A percentile compares a stretch with the other conserved stretches of the same genome.
Evolutionary conservation across 2,113 vertebrate species (phyloP).

Genomic region (Capra hircus): DNA sequence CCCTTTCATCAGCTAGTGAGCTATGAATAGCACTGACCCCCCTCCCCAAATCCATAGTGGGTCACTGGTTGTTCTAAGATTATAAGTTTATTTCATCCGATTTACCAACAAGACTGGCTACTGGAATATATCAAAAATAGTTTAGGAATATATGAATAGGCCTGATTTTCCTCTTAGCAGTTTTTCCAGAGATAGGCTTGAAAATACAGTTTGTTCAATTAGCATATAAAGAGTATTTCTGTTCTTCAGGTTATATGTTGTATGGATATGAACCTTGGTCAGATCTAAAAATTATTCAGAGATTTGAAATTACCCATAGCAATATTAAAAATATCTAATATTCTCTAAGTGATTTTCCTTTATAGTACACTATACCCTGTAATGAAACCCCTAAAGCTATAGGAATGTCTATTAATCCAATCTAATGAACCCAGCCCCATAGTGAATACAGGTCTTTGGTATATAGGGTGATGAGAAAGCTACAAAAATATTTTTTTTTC

Average conservation of each 20-base stretch:
- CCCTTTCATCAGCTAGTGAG: not conserved
- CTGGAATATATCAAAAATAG: not conserved
- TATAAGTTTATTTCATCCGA: not conserved
- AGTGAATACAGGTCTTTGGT: not conserved
- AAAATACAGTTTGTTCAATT: not conserved
- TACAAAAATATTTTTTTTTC: not conserved
- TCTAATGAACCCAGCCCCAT: not conserved
- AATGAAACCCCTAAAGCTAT: not conserved
- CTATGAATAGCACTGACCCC: not conserved
- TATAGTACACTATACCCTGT: not conserved
- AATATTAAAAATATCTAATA: not conserved
- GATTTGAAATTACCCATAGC: not conserved
- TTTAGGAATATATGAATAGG: not conserved
- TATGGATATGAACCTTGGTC: not conserved
- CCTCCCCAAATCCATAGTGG: not conserved
- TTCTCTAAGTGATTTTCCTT: not conserved
- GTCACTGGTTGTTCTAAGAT: not conserved
- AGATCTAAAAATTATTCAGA: not conserved
- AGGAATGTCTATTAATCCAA: not conserved
- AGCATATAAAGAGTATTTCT: not conserved
- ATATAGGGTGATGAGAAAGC: not conserved
- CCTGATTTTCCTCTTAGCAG: not conserved
- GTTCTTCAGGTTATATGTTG: not conserved
- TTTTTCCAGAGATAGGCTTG: not conserved
- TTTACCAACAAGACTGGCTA: not conserved